A percentile compares a stretch with the other conserved stretches of the same genome.
phyloP scores from a whole-genome alignment of 1,140 invertebrate genomes.

The Eciton burchellii region DNA sequence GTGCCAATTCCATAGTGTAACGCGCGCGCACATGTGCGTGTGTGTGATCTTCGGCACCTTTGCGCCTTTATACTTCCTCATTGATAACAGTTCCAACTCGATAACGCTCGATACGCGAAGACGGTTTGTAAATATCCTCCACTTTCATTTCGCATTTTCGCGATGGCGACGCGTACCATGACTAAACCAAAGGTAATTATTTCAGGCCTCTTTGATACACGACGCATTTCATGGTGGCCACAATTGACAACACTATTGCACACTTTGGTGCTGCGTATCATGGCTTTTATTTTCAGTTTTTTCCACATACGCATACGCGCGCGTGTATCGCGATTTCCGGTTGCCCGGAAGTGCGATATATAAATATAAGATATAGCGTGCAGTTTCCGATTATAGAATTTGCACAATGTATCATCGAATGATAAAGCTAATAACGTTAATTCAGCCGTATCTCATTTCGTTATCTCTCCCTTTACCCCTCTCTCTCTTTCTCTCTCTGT shows the following conservation, averaged over 20 bases:
- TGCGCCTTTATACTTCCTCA: slow-evolving; percentile 6
- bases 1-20: neutral
- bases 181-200: no score
- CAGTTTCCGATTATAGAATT: slow-evolving; percentile 20
- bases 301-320: no score
- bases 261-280: no score
- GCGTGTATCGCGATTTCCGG: no score
- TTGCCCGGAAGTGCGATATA: slow-evolving; percentile 1
- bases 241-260: no score
- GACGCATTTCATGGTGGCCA: no score
- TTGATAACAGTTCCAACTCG: slow-evolving; percentile 3
- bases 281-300: slow-evolving; percentile 1
- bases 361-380: neutral
- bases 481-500: neutral
- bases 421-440: slow-evolving; percentile 43
- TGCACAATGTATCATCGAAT: slow-evolving; percentile 9
- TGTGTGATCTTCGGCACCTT: neutral
- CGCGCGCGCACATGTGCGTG: no score
- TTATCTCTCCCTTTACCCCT: neutral
- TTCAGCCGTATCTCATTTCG: slow-evolving; percentile 14
- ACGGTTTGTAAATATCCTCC: no score
- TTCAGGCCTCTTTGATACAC: no score
- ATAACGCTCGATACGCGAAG: neutral
- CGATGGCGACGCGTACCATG: no score
- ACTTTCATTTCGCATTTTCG: no score